A percentile compares a stretch with the other conserved stretches of the same genome.
Evolutionary conservation across 1,140 invertebrate genomes (phyloP).

Genomic region (Drosophila lowei): DNA sequence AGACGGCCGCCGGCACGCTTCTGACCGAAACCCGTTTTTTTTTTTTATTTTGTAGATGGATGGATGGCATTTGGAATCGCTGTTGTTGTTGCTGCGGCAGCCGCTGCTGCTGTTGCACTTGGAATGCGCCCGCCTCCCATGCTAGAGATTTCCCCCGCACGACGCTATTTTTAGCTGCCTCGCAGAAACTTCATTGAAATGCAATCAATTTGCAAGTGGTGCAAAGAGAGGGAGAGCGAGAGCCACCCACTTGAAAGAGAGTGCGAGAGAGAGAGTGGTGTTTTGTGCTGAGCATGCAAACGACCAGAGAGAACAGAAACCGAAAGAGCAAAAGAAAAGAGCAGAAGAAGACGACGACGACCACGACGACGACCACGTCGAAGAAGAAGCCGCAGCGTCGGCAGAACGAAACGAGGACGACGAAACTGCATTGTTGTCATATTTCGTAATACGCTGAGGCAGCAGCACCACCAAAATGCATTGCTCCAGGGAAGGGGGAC

Average conservation of each 20-base stretch:
- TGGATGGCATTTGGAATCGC: slow-evolving; percentile 66
- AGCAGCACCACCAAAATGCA: slow-evolving; percentile 26
- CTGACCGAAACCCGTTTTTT: slow-evolving; percentile 69
- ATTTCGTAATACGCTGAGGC: slow-evolving; percentile 80
- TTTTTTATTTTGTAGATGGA: slow-evolving; percentile 53
- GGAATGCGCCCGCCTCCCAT: slow-evolving; percentile 51
- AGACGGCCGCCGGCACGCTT: slow-evolving; percentile 44
- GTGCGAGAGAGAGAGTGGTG: slow-evolving; percentile 28
- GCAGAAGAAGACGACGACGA: slow-evolving; percentile 26
- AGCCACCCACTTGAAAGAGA: slow-evolving; percentile 58
- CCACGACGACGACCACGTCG: slow-evolving; percentile 65
- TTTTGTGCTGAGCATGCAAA: slow-evolving; percentile 63
- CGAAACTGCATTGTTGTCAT: slow-evolving; percentile 82
- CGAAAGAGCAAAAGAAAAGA: slow-evolving; percentile 25
- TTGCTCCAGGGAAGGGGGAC: too few relatives aligned
- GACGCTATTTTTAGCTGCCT: slow-evolving; percentile 66
- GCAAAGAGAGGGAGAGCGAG: slow-evolving; percentile 58
- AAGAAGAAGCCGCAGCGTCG: slow-evolving; percentile 47
- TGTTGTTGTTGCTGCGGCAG: slow-evolving; percentile 40
- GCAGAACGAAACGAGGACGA: slow-evolving; percentile 77
- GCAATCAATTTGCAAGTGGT: slow-evolving; percentile 75
- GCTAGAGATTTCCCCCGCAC: slow-evolving; percentile 63
- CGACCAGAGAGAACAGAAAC: slow-evolving; percentile 13
- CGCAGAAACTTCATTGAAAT: slow-evolving; percentile 63
- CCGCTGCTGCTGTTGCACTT: slow-evolving; percentile 44